phyloP scores from a whole-genome alignment of 1,140 invertebrate genomes.

The Anastrepha ludens region DNA sequence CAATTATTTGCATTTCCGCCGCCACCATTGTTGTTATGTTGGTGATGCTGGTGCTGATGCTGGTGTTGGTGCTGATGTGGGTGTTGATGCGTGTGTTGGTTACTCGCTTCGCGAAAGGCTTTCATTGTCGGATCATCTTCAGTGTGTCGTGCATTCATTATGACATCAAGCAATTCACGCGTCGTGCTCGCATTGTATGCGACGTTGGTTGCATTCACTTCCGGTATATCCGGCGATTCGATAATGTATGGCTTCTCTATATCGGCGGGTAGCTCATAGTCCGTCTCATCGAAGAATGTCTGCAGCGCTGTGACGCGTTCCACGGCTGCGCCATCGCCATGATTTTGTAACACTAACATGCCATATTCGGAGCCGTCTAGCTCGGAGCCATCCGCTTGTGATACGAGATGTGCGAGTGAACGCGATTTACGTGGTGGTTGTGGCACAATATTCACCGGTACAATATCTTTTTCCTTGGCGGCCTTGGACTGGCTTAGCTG shows the following conservation, averaged over 20 bases:
- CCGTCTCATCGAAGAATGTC: slow-evolving; percentile 71
- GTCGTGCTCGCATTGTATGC: slow-evolving; percentile 75
- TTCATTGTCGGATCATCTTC: slow-evolving; percentile 73
- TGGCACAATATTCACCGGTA: slow-evolving; percentile 79
- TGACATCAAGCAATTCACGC: slow-evolving; percentile 76
- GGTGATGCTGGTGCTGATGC: slow-evolving; percentile 25
- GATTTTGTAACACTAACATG: slow-evolving; percentile 65
- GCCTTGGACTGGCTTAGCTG: slow-evolving; percentile 65
- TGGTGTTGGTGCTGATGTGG: slow-evolving; percentile 39
- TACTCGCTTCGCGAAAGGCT: slow-evolving; percentile 67
- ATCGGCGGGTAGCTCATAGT: slow-evolving; percentile 75
- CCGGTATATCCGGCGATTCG: slow-evolving; percentile 73
- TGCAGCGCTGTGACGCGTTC: slow-evolving; percentile 67
- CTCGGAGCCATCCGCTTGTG: slow-evolving; percentile 68
- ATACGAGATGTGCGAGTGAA: slow-evolving; percentile 77
- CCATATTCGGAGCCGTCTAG: slow-evolving; percentile 72
- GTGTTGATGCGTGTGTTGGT: not conserved
- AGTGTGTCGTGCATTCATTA: slow-evolving; percentile 75
- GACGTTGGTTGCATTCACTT: slow-evolving; percentile 74
- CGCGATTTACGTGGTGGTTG: slow-evolving; percentile 78
- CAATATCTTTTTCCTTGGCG: slow-evolving; percentile 77
- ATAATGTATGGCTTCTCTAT: slow-evolving; percentile 75
- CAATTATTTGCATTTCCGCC: not conserved
- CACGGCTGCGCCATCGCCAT: slow-evolving; percentile 58
- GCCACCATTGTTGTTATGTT: slow-evolving; percentile 8